These are phyloP conservation scores for Camponotus fellah DNA, from an alignment of 2,888 invertebrate genomes.

Conservation along the genomic window DNA sequence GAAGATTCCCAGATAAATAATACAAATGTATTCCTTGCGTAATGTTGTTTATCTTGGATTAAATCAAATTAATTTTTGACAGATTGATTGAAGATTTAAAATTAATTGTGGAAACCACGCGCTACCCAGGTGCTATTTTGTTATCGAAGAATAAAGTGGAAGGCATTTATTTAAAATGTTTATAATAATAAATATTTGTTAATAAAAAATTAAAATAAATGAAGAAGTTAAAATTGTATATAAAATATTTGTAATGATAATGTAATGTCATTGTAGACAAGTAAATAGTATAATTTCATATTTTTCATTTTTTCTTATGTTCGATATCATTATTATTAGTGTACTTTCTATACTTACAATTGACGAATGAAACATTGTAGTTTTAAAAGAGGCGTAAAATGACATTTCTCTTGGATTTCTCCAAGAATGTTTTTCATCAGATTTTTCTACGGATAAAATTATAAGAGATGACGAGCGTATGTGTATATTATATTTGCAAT, in stretches of 20 bases:
- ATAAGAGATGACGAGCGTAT: constrained; percentile 3
- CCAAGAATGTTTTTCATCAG: neutral
- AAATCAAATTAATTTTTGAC: neutral
- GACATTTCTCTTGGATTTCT: neutral
- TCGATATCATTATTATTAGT: constrained; percentile 12
- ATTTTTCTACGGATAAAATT: constrained; percentile 29
- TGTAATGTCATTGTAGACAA: neutral
- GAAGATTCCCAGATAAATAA: neutral
- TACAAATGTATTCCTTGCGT: neutral
- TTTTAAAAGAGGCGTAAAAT: neutral
- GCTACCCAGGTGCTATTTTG: neutral
- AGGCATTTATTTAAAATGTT: neutral
- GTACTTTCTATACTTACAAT: neutral
- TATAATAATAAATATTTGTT: neutral
- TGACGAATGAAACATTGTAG: neutral
- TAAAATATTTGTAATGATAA: neutral
- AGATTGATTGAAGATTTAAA: constrained; percentile 10
- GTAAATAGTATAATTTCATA: neutral
- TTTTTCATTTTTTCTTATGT: neutral
- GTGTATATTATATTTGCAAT: constrained; percentile 9
- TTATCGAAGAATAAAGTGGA: neutral
- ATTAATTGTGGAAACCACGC: neutral
- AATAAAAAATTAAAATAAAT: no score
- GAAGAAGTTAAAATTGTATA: no score
- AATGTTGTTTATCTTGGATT: neutral